A percentile compares a stretch with the other conserved stretches of the same genome.
Evolutionary conservation across 92 coral and sea anemone genomes (phyloP).

Genomic region (Ricordea florida): DNA sequence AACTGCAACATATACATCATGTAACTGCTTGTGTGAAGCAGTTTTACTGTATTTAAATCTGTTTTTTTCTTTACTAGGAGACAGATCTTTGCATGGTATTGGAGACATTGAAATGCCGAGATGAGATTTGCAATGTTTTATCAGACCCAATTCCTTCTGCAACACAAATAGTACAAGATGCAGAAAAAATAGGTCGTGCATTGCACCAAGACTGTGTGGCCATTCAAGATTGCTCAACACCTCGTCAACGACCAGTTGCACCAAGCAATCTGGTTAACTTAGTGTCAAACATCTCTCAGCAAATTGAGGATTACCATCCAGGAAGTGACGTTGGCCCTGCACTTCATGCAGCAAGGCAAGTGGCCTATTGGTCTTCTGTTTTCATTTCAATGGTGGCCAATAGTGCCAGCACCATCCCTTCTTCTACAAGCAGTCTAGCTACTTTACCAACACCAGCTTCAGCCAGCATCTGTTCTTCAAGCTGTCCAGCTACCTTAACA

Average conservation of each 20-base stretch:
- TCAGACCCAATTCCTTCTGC: neutral
- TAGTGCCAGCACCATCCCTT: neutral
- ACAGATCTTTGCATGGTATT: neutral
- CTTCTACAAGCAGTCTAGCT: neutral
- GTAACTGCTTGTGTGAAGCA: too few species aligned
- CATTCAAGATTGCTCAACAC: too few species aligned
- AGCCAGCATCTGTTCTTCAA: neutral
- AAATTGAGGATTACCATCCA: neutral
- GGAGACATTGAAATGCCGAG: neutral
- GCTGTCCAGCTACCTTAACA: neutral
- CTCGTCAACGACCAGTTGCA: neutral
- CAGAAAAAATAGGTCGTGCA: neutral
- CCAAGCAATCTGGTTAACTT: neutral
- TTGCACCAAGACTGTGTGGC: neutral
- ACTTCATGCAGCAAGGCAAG: neutral
- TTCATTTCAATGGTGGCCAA: too few species aligned
- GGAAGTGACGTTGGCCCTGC: neutral
- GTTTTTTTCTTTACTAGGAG: too few species aligned
- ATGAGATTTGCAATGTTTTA: neutral
- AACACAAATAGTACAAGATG: neutral
- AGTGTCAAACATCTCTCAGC: neutral
- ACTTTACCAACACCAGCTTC: neutral
- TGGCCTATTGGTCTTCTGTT: neutral
- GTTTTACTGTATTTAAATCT: too few species aligned
- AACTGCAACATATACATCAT: too few species aligned